Percentiles rank a stretch among this genome's conserved stretches.
These are phyloP conservation scores for Siderastrea radians DNA, from an alignment of 92 coral and sea anemone species.

Conservation along the genomic window DNA sequence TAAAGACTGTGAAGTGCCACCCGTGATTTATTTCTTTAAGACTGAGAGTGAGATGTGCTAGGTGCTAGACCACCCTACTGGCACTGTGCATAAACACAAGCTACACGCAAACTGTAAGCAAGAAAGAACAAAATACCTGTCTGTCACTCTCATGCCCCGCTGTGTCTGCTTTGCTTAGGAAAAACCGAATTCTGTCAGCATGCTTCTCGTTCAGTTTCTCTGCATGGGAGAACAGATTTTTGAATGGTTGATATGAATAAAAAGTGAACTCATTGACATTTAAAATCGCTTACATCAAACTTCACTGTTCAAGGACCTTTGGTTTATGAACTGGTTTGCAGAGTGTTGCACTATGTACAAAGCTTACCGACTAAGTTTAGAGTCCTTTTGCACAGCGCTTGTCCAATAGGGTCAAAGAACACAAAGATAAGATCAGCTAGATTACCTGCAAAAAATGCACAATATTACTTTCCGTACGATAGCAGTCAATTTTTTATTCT, in stretches of 20 bases:
- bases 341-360: not conserved
- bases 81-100: no score
- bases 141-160: conserved; percentile 99
- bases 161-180: conserved; percentile 97
- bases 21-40: no score
- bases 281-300: not conserved
- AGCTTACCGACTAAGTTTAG: conserved; percentile 95
- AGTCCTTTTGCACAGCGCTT: conserved; percentile 98
- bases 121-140: conserved; percentile 75
- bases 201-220: conserved; percentile 91
- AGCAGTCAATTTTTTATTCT: not conserved
- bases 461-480: not conserved
- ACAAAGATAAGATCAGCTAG: conserved; percentile 98
- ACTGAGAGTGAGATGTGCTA: no score
- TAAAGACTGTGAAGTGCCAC: no score
- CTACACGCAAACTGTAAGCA: not conserved
- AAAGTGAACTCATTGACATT: not conserved
- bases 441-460: conserved; percentile 68
- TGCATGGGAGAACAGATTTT: conserved; percentile 10
- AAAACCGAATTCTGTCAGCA: conserved; percentile 89
- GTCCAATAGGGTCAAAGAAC: conserved; percentile 99
- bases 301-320: not conserved
- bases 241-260: not conserved
- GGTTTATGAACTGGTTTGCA: not conserved
- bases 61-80: no score